These are phyloP conservation scores for Drosophila heteroneura DNA, from an alignment of 2,888 invertebrate species.

Conservation along the genomic window DNA sequence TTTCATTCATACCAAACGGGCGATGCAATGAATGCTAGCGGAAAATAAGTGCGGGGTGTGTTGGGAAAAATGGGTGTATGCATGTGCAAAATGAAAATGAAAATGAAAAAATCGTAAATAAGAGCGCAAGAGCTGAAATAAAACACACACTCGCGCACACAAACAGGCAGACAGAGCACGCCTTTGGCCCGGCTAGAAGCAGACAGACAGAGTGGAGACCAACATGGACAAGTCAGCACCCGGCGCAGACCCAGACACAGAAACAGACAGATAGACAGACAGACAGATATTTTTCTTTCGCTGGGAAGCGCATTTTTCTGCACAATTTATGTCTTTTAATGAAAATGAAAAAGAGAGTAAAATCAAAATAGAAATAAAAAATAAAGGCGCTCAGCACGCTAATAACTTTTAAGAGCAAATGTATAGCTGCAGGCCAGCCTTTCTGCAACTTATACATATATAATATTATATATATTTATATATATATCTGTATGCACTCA, in stretches of 20 bases:
- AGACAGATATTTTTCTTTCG: slow-evolving; percentile 30
- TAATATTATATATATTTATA: neutral
- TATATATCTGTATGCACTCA: neutral
- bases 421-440: slow-evolving; percentile 56
- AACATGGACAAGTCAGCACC: slow-evolving; percentile 18
- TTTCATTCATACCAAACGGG: slow-evolving; percentile 73
- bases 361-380: slow-evolving; percentile 51
- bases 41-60: slow-evolving; percentile 32
- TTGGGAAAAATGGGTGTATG: slow-evolving; percentile 34
- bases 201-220: slow-evolving; percentile 6
- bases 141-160: slow-evolving; percentile 49
- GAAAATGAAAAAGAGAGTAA: slow-evolving; percentile 66
- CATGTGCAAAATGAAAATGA: slow-evolving; percentile 43
- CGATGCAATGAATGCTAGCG: slow-evolving; percentile 53
- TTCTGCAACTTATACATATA: slow-evolving; percentile 19
- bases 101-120: slow-evolving; percentile 75
- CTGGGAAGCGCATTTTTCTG: slow-evolving; percentile 70
- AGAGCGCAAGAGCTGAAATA: slow-evolving; percentile 77
- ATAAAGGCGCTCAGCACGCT: slow-evolving; percentile 67
- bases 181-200: slow-evolving; percentile 55
- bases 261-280: slow-evolving; percentile 27
- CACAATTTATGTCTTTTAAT: slow-evolving; percentile 82
- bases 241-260: slow-evolving; percentile 39
- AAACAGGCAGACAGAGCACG: slow-evolving; percentile 28
- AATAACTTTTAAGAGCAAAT: slow-evolving; percentile 79